Percentiles rank a stretch among this genome's conserved stretches.
These are phyloP conservation scores for Hipposideros armiger DNA, from an alignment of 2,113 vertebrate genomes.

Conservation along the genomic window DNA sequence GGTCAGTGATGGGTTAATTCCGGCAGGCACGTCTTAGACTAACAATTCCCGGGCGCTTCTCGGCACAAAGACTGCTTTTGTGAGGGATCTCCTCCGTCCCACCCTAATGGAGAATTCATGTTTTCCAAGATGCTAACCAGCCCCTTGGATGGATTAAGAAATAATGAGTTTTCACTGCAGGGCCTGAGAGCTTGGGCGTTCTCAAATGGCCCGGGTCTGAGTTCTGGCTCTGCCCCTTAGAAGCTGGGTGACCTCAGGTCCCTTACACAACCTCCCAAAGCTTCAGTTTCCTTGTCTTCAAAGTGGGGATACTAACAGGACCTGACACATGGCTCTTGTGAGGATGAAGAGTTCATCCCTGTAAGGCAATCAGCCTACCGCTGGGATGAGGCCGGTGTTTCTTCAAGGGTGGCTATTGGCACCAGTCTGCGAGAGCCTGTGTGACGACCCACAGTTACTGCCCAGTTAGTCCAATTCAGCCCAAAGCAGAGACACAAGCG, in stretches of 20 bases:
- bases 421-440: neutral
- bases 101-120: neutral
- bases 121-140: conserved; percentile 2
- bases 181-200: neutral
- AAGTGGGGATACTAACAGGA: neutral
- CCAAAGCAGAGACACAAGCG: neutral
- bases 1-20: neutral
- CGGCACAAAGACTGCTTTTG: conserved; percentile 9
- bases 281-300: neutral
- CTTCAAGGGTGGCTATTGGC: neutral
- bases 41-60: neutral
- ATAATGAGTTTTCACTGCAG: neutral
- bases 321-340: neutral
- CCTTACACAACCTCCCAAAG: neutral
- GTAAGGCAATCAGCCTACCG: neutral
- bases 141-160: neutral
- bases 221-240: neutral
- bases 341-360: neutral
- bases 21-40: neutral
- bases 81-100: neutral
- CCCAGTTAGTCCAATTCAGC: neutral
- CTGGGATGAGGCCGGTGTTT: neutral
- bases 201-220: neutral
- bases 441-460: neutral
- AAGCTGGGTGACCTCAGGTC: neutral